Percentiles rank a stretch among this genome's conserved stretches.
Conservation (phyloP, 2,113 vertebrate genomes). For the Nothobranchius furzeri region DNA sequence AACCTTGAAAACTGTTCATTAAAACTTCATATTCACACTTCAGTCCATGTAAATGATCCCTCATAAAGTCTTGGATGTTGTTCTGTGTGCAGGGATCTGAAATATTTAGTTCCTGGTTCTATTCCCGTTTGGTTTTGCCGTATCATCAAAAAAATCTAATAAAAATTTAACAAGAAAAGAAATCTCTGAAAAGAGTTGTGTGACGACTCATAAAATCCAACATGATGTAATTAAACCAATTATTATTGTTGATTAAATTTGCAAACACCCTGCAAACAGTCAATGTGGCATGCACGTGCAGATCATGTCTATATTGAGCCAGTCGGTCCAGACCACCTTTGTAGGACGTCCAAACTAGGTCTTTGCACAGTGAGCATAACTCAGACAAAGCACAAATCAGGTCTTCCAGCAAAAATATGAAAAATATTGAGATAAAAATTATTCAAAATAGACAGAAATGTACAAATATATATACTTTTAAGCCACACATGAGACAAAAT, state of each 20-base stretch:
- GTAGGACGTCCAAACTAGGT: too few species aligned
- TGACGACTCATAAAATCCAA: too few species aligned
- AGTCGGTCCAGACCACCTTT: too few species aligned
- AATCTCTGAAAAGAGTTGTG: too few species aligned
- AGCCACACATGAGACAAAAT: background rate
- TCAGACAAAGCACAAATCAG: too few species aligned
- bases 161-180: background rate
- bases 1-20: background rate
- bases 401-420: background rate
- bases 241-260: too few species aligned
- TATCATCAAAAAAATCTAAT: background rate
- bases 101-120: background rate
- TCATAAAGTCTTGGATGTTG: background rate
- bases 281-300: too few species aligned
- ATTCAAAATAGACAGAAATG: background rate
- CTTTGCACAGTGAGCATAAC: too few species aligned
- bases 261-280: too few species aligned
- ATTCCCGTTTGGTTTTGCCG: background rate
- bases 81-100: background rate
- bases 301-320: too few species aligned
- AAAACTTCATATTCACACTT: constrained; percentile 1
- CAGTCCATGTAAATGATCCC: background rate
- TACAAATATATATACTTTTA: background rate
- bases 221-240: too few species aligned
- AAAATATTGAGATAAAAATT: background rate